Evolutionary conservation across 2,888 invertebrate species (phyloP), one percentile per base, ranked within the genome.

Genomic region (Drosophila pseudotakahashii): DNA sequence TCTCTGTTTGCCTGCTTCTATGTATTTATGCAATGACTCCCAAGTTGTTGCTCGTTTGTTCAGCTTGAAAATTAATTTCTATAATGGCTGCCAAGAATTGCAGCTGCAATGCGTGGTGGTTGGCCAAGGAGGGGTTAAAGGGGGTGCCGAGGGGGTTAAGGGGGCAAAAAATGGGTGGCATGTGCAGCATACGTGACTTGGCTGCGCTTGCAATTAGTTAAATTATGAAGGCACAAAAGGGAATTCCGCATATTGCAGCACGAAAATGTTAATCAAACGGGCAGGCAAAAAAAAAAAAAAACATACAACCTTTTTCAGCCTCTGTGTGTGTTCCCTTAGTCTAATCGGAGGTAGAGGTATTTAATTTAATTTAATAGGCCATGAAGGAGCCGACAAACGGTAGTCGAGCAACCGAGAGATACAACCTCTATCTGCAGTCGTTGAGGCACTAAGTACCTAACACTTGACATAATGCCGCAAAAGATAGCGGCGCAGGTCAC

Each of bases 361-460:
- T 84, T 84, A 75, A 80, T 75, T 84, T 84, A 75, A 80, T 75
- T 84, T 81, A 81, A 83, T 73, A 73, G 81, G 74, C 83, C 84
- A 78, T 83, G 84, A 75, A 70, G 26, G 47, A 57, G 52, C 58
- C 51, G 72, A 47, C 63, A 55, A 47, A 50, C 68, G 48, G 71
- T 61, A 70, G 71, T 60, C 23, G 44, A 57, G 7, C 39, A 39
- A n/a, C 67, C 57, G 55, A 57, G 10, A 78, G 64, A 72, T 48
- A 70, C 50, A 50, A 39, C 36, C 37, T 66, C 39, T 64, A 63
- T 63, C 63, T 48, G 23, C 37, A 42, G 51, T 57, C 42, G 67
- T 34, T 45, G 63, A 73, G 87, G 89, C 83, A 79, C 89, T 88
- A 89, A 90, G 88, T 90, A 90, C 82, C 88, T 89, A 82, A 90